Conservation (phyloP, 2,797 vertebrate species). For the Mormyrus hasselquistii region DNA sequence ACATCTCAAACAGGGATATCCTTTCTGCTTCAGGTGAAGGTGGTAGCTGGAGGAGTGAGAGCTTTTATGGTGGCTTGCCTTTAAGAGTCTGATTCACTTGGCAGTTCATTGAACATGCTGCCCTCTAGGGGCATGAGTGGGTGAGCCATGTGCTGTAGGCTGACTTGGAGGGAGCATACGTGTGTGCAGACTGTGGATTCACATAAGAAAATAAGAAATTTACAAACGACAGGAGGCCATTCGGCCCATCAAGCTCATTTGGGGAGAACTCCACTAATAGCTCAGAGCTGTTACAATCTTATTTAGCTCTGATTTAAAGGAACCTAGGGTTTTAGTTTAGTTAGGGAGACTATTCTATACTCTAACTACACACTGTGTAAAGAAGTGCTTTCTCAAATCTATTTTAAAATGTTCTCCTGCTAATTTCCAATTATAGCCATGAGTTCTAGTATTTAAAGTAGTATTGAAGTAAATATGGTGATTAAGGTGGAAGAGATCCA, state of each 20-base stretch:
- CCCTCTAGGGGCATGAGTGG: background rate
- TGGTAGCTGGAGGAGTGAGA: background rate
- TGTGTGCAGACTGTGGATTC: background rate
- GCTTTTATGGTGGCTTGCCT: background rate
- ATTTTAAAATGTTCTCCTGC: background rate
- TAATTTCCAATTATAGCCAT: background rate
- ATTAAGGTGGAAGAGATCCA: background rate
- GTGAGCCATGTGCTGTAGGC: background rate
- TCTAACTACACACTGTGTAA: background rate
- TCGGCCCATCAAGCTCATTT: background rate
- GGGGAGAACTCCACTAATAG: background rate
- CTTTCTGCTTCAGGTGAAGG: background rate
- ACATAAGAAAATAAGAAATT: background rate
- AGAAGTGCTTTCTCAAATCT: background rate
- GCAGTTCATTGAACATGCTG: background rate
- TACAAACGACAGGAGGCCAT: background rate
- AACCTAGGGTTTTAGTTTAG: background rate
- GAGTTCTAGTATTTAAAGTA: background rate
- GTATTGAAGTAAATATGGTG: background rate
- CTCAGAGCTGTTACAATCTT: background rate
- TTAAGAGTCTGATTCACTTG: background rate
- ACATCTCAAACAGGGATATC: background rate
- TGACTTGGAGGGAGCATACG: background rate
- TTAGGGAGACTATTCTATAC: background rate
- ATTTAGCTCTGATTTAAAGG: background rate